These are phyloP conservation scores for Steinernema scapterisci DNA, from an alignment of 2,888 invertebrate species.

Conservation along the genomic window DNA sequence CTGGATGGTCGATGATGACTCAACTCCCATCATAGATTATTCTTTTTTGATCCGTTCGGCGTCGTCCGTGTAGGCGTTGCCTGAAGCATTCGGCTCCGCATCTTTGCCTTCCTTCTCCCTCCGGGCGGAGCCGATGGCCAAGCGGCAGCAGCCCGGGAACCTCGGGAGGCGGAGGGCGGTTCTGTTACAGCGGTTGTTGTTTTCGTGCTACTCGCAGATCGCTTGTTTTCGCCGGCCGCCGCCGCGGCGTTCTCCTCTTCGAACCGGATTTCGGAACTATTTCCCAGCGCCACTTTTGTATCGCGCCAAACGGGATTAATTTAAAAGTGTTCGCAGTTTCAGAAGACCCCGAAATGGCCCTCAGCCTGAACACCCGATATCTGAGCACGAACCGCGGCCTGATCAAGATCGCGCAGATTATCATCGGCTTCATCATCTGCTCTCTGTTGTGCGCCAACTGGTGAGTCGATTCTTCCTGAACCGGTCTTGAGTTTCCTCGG, in stretches of 20 bases:
- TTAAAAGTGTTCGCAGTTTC: neutral
- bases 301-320: no score
- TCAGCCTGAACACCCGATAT: slow-evolving; percentile 38
- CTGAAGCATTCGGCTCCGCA: neutral
- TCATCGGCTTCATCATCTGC: slow-evolving; percentile 63
- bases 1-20: neutral
- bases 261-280: slow-evolving; percentile 1
- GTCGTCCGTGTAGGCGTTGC: slow-evolving; percentile 26
- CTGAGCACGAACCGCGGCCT: slow-evolving; percentile 57
- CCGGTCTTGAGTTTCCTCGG: no score
- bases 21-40: neutral
- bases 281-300: no score
- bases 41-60: slow-evolving; percentile 14
- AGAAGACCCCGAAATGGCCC: slow-evolving; percentile 12
- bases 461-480: slow-evolving; percentile 33
- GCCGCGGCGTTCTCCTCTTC: neutral
- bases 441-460: slow-evolving; percentile 59
- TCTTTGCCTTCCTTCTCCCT: no score
- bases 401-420: slow-evolving; percentile 57
- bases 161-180: slow-evolving; percentile 1
- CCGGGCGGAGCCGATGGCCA: slow-evolving; percentile 1
- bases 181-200: slow-evolving; percentile 27
- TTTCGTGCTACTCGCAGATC: slow-evolving; percentile 3
- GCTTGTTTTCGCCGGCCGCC: neutral
- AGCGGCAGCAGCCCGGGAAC: neutral